Base-by-base conservation (phyloP, 2,797 vertebrate genomes). In the Sphaeramia orbicularis region DNA sequence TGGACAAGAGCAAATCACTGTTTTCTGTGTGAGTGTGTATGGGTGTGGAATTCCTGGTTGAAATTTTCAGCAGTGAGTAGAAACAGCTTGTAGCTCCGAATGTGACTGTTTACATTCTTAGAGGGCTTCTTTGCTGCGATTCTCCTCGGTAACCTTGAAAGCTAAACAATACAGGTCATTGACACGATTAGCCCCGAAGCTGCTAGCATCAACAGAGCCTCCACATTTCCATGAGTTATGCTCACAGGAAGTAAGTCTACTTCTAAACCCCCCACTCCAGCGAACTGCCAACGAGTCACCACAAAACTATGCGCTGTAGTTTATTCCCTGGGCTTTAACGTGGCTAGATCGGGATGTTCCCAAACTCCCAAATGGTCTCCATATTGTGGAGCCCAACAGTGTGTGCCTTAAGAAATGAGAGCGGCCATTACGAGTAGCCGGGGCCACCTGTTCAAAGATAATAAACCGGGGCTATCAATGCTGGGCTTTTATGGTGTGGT, bases 371-470 rank as follows among this genome's bases (percentile, higher is more conserved):
- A 91, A 89, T 85, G 87, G 86, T 80, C 76, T 84, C 79, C 71
- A 65, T 48, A 65, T 71, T 86, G 79, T 35, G 12, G 19, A 58
- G 69, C 16, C 65, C 43, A 14, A 60, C 69, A 42, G 75, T 71
- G 74, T 60, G 65, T 65, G 78, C 64, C 53, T 67, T 62, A 61
- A 86, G 82, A 80, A 83, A 70, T 32, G 67, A 63, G 74, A 68
- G 76, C 30, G 35, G 64, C 76, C 81, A 79, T 87, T 85, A 81
- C 62, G 69, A 73, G 78, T 71, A 74, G 81, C 79, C 30, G 41
- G 74, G 80, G 80, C 90, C 93, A 94, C 92, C 93, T 94, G 93
- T 92, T 93, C 87, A 91, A 91, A 89, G 91, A 91, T 91, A 91
- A 93, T 94, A 94, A 95, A 94, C 85, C 55, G 32, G 64, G 62